phyloP scores from a whole-genome alignment of 2,113 vertebrate species.

The Microtus pennsylvanicus region DNA sequence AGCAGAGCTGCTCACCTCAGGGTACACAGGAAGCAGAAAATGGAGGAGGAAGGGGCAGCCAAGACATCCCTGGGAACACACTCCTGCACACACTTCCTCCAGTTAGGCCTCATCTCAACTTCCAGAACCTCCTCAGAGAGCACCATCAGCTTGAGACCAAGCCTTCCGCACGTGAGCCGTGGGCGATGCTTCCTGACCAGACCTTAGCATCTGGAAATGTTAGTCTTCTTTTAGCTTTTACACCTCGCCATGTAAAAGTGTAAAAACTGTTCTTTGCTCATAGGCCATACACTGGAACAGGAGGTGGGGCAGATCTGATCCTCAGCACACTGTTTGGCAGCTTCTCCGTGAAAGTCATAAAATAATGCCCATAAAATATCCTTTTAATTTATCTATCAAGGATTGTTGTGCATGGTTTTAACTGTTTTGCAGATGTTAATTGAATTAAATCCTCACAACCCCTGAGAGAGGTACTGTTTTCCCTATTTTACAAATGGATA shows the following conservation, averaged over 20 bases:
- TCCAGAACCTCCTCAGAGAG: not conserved
- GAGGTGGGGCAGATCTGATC: not conserved
- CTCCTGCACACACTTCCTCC: not conserved
- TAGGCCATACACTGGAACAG: not conserved
- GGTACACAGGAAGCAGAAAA: not conserved
- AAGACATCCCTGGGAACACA: not conserved
- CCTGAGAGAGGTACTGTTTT: not conserved
- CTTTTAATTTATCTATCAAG: not conserved
- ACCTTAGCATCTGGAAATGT: not conserved
- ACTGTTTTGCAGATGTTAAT: not conserved
- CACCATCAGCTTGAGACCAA: not conserved
- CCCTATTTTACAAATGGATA: not conserved
- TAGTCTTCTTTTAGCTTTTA: not conserved
- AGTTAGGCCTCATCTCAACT: too few relatives aligned
- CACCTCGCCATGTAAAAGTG: not conserved
- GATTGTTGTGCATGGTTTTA: not conserved
- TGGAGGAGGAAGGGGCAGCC: not conserved
- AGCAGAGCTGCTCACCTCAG: not conserved
- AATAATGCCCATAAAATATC: not conserved
- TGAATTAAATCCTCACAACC: not conserved
- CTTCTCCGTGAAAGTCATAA: constrained; percentile 14
- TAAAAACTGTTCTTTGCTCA: constrained; percentile 1
- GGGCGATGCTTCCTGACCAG: too few relatives aligned
- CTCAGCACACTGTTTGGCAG: not conserved
- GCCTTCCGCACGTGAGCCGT: not conserved